A percentile compares a stretch with the other conserved stretches of the same genome.
phyloP scores from a whole-genome alignment of 2,113 vertebrate species.

The Hypanus sabinus region DNA sequence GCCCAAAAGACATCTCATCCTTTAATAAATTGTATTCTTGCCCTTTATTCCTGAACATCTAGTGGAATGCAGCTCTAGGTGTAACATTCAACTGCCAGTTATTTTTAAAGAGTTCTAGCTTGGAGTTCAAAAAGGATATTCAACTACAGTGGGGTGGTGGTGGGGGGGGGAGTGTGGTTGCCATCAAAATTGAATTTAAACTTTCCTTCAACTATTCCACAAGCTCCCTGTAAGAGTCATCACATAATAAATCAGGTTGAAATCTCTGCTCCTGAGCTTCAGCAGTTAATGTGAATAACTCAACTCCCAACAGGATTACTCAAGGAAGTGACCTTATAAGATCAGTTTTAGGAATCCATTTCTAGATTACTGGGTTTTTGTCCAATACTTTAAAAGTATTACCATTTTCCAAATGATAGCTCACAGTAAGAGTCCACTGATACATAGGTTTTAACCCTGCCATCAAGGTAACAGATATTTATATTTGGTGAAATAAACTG shows the following conservation, averaged over 20 bases:
- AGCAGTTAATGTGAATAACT: background rate
- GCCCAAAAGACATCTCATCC: background rate
- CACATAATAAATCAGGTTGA: background rate
- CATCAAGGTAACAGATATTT: background rate
- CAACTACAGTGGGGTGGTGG: background rate
- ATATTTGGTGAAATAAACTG: background rate
- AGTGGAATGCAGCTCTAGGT: background rate
- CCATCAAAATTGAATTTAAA: background rate
- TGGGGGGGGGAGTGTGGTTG: no score
- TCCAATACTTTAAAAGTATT: no score
- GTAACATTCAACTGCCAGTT: background rate
- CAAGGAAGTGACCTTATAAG: no score
- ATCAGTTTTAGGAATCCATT: no score
- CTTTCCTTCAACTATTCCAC: background rate
- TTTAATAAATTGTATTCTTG: background rate
- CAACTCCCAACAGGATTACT: background rate
- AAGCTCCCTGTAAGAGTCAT: background rate
- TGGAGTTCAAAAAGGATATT: background rate
- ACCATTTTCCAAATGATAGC: background rate
- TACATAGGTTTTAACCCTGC: background rate
- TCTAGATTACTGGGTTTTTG: no score
- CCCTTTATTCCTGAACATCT: background rate
- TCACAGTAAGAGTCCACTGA: no score
- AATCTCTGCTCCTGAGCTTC: background rate
- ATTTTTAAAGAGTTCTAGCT: background rate